These are phyloP conservation scores for Sphyrna mokarran DNA, from an alignment of 2,113 vertebrate species.

Conservation along the genomic window DNA sequence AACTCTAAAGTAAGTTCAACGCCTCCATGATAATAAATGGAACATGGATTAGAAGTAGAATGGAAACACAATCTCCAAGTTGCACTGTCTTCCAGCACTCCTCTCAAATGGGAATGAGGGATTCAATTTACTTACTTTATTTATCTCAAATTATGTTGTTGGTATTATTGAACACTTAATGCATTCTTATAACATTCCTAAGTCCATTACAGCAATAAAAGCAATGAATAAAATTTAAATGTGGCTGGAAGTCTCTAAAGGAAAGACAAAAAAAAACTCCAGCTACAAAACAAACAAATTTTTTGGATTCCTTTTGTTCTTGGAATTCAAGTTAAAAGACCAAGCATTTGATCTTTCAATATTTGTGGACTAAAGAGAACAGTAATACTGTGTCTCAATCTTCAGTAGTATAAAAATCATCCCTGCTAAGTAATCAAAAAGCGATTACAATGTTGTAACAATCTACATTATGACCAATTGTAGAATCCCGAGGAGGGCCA, in stretches of 20 bases:
- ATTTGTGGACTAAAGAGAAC: neutral
- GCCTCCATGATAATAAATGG: neutral
- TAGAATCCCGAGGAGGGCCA: neutral
- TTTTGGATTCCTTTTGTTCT: neutral
- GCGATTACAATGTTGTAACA: neutral
- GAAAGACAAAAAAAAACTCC: neutral
- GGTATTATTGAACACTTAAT: neutral
- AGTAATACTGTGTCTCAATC: neutral
- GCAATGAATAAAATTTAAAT: neutral
- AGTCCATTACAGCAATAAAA: neutral
- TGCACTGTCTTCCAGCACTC: neutral
- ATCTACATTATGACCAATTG: neutral
- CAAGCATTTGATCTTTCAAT: neutral
- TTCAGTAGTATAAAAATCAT: neutral
- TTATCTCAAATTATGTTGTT: neutral
- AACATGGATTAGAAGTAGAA: neutral
- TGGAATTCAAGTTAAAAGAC: neutral
- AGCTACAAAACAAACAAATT: neutral
- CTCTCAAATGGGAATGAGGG: neutral
- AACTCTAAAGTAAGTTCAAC: neutral
- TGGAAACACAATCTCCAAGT: neutral
- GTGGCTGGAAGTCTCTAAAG: neutral
- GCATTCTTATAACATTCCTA: neutral
- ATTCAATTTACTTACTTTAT: neutral
- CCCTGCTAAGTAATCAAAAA: neutral